Evolutionary conservation across 1,140 invertebrate species (phyloP).

Genomic region (Zaprionus capensis): DNA sequence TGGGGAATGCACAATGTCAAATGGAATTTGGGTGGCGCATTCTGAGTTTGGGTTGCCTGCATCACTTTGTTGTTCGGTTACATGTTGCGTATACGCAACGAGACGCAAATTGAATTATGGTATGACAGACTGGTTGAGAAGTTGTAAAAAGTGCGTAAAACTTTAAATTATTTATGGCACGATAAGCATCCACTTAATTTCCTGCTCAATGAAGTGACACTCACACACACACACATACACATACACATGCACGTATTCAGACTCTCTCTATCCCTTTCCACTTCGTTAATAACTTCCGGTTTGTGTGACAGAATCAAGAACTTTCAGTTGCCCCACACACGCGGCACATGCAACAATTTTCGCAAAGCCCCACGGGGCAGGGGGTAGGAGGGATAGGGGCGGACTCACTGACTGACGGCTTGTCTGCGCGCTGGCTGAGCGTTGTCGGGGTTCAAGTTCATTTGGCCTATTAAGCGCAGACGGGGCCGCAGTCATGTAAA

Average conservation of each 20-base stretch:
- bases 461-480: slow-evolving; percentile 72
- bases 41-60: background rate
- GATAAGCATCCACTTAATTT: slow-evolving; percentile 50
- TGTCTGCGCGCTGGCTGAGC: slow-evolving; percentile 21
- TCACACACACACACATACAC: slow-evolving; percentile 29
- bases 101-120: background rate
- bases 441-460: slow-evolving; percentile 65
- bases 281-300: slow-evolving; percentile 73
- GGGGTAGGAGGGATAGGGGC: too few species aligned
- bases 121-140: background rate
- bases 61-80: background rate
- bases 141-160: slow-evolving; percentile 10
- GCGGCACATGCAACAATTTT: slow-evolving; percentile 62
- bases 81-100: slow-evolving; percentile 24
- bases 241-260: background rate
- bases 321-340: slow-evolving; percentile 49
- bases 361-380: background rate
- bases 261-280: background rate
- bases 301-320: slow-evolving; percentile 51
- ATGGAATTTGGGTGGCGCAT: background rate
- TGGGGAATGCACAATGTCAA: slow-evolving; percentile 1
- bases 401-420: slow-evolving; percentile 20
- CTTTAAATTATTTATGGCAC: slow-evolving; percentile 13
- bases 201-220: slow-evolving; percentile 30
- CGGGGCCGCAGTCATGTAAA: slow-evolving; percentile 47